These are phyloP conservation scores for Varroa destructor DNA, from an alignment of 1,140 invertebrate genomes.

Conservation along the genomic window DNA sequence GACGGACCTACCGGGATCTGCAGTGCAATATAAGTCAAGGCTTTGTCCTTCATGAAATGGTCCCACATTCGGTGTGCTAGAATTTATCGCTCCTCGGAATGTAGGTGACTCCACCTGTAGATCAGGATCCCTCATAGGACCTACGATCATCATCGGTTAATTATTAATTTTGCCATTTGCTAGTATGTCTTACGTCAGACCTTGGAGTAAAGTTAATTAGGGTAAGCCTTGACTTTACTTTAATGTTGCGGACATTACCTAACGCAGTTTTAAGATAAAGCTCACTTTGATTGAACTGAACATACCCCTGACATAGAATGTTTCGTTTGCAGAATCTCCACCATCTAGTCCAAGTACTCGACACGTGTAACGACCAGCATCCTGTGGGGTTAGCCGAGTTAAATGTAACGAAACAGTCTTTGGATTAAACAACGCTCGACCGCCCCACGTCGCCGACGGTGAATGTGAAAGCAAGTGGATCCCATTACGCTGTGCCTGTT, in stretches of 20 bases:
- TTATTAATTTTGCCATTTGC: too few relatives aligned
- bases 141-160: neutral
- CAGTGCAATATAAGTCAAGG: neutral
- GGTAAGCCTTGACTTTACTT: too few relatives aligned
- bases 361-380: constrained; percentile 10
- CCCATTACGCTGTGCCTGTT: constrained; percentile 2
- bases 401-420: constrained; percentile 5
- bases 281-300: neutral
- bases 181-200: too few relatives aligned
- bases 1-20: neutral
- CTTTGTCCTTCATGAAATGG: constrained; percentile 8
- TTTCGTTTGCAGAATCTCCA: constrained; percentile 10
- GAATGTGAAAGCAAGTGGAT: neutral
- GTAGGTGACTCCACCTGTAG: neutral
- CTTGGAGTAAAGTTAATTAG: too few relatives aligned
- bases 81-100: neutral
- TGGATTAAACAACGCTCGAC: constrained; percentile 16
- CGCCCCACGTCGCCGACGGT: constrained; percentile 4
- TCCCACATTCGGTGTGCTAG: neutral
- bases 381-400: neutral
- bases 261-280: too few relatives aligned
- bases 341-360: neutral
- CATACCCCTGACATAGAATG: constrained; percentile 15
- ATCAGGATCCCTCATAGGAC: neutral
- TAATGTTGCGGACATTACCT: too few relatives aligned